These are phyloP conservation scores for Fistularia commersonii DNA, from an alignment of 2,797 vertebrate species.

Conservation along the genomic window DNA sequence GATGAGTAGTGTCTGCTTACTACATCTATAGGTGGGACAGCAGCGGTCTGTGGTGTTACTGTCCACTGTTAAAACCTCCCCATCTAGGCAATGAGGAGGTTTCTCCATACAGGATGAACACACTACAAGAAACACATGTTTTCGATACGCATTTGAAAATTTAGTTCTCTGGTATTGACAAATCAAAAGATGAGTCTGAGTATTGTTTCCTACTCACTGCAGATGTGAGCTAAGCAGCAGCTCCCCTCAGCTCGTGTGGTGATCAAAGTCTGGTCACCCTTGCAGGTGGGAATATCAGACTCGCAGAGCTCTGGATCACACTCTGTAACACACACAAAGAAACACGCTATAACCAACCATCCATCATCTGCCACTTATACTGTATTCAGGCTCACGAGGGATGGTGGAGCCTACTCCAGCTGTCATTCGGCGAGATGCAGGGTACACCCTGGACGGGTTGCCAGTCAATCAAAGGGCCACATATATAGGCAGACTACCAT, in stretches of 20 bases:
- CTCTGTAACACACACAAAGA: constrained; percentile 68
- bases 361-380: no score
- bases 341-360: neutral
- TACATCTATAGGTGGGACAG: constrained; percentile 88
- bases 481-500: no score
- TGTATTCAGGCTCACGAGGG: no score
- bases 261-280: constrained; percentile 84
- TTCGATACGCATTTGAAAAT: neutral
- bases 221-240: constrained; percentile 91
- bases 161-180: neutral
- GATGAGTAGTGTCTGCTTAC: constrained; percentile 69
- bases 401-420: no score
- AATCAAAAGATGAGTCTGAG: neutral
- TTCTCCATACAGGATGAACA: constrained; percentile 79
- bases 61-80: constrained; percentile 84
- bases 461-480: no score
- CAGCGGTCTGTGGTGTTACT: constrained; percentile 82
- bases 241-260: constrained; percentile 80
- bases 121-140: constrained; percentile 64
- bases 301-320: constrained; percentile 91
- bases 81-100: constrained; percentile 82
- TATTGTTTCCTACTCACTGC: constrained; percentile 73
- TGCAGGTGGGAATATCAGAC: constrained; percentile 76
- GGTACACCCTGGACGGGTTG: no score
- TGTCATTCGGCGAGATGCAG: no score